Conservation (phyloP, 2,113 vertebrate genomes). For the Chloropsis cyanopogon region DNA sequence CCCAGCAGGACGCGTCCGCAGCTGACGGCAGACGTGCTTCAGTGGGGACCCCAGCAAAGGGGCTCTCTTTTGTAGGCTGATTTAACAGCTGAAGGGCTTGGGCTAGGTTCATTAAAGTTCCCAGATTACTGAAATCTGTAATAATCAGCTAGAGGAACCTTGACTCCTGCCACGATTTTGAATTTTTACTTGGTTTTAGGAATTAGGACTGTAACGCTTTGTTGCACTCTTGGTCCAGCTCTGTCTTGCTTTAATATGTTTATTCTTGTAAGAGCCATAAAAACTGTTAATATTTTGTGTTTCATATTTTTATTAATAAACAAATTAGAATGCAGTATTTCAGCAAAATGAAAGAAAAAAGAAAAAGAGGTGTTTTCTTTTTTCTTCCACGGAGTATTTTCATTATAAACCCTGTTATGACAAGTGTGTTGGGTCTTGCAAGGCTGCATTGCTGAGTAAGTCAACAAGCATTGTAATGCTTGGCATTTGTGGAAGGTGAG, state of each 20-base stretch:
- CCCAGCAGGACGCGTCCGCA: not conserved
- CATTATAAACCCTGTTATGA: not conserved
- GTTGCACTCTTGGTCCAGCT: not conserved
- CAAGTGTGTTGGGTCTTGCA: not conserved
- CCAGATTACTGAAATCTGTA: not conserved
- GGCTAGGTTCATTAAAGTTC: not conserved
- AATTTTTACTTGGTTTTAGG: not conserved
- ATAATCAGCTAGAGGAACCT: not conserved
- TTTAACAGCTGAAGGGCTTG: not conserved
- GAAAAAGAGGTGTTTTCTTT: not conserved
- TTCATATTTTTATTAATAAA: not conserved
- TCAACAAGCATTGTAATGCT: not conserved
- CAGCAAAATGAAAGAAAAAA: accelerated
- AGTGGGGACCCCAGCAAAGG: not conserved
- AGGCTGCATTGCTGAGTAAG: not conserved
- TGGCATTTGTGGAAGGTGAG: not conserved
- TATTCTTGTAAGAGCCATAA: not conserved
- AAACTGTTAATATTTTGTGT: not conserved
- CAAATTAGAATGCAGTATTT: not conserved
- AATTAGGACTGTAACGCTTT: not conserved
- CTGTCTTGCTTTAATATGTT: not conserved
- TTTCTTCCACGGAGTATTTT: not conserved
- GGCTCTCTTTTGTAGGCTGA: not conserved
- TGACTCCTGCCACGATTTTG: not conserved
- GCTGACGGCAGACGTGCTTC: not conserved